phyloP scores from a whole-genome alignment of 2,888 invertebrate species.

The Neoitamus cyanurus region DNA sequence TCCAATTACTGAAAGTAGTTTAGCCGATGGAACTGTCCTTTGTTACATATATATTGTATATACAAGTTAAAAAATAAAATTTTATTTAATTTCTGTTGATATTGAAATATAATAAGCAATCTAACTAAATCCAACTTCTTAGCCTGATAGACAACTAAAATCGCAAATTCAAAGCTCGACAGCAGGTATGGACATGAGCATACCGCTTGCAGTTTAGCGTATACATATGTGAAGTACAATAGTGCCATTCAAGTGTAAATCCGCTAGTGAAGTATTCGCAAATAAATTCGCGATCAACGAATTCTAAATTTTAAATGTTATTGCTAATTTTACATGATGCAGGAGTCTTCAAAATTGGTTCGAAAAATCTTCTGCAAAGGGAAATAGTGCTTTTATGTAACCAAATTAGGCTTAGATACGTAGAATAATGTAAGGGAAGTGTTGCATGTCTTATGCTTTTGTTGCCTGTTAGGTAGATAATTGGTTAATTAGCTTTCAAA shows the following conservation, averaged over 20 bases:
- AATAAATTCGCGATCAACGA: not conserved
- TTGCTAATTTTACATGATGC: not conserved
- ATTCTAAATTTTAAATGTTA: slow-evolving; percentile 5
- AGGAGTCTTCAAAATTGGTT: slow-evolving; percentile 1
- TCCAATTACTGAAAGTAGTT: not conserved
- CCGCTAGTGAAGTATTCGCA: not conserved
- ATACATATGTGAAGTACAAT: not conserved
- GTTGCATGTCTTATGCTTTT: not conserved
- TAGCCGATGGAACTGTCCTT: not conserved
- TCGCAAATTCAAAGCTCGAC: not conserved
- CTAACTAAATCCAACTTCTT: not conserved
- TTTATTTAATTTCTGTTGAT: not conserved
- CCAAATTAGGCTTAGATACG: not conserved
- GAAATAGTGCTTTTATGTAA: slow-evolving; percentile 1
- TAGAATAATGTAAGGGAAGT: not conserved
- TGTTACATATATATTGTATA: not conserved
- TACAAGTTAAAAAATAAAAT: no score
- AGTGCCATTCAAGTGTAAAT: not conserved
- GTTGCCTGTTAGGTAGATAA: not conserved
- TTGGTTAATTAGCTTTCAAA: not conserved
- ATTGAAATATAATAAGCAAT: not conserved
- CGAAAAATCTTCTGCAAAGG: not conserved
- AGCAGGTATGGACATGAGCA: not conserved
- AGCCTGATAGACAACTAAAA: not conserved
- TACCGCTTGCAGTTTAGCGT: not conserved